Evolutionary conservation across 1,140 invertebrate species (phyloP), one percentile per base, ranked within the genome.

Genomic region (Littorina saxatilis): DNA sequence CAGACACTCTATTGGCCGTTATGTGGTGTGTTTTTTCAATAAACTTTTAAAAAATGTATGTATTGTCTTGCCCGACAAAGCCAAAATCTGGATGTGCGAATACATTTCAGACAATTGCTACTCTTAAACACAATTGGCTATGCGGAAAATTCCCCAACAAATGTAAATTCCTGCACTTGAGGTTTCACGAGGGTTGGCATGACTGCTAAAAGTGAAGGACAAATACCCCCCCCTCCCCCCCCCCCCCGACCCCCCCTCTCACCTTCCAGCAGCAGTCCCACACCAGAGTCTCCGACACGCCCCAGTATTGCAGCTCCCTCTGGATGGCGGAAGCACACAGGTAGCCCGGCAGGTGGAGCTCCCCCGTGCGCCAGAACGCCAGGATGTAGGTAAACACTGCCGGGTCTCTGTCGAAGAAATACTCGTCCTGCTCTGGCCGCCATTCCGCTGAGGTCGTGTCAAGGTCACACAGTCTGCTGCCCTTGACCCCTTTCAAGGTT

Each of bases 191-290:
- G 50, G 50, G 50, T 13, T 52, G 11, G 50, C 23, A 13, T 52
- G 11, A 11, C 50, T 52, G 11, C 50, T 52, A 52, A 52, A 13
- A 13, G 50, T 52, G 50, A n/a, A n/a, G n/a, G n/a, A n/a, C n/a
- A n/a, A n/a, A n/a, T n/a, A 52, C n/a, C n/a, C n/a, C n/a, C n/a
- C n/a, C n/a, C n/a, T n/a, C n/a, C n/a, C n/a, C n/a, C n/a, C n/a
- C n/a, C n/a, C n/a, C n/a, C n/a, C n/a, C n/a, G n/a, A n/a, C n/a
- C n/a, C n/a, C n/a, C n/a, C n/a, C n/a, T n/a, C 32, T 37, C 13
- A 70, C 66, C 66, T 70, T 70, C 66, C 66, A 70, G 66, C 66
- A 70, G 66, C 66, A 70, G 29, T 70, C 66, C 27, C 7, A 70
- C 1, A 70, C 66, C 9, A 70, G 66, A 0, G n/a, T 70, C 23